phyloP scores from a whole-genome alignment of 2,888 invertebrate genomes.

The Aphelenchoides bicaudatus region DNA sequence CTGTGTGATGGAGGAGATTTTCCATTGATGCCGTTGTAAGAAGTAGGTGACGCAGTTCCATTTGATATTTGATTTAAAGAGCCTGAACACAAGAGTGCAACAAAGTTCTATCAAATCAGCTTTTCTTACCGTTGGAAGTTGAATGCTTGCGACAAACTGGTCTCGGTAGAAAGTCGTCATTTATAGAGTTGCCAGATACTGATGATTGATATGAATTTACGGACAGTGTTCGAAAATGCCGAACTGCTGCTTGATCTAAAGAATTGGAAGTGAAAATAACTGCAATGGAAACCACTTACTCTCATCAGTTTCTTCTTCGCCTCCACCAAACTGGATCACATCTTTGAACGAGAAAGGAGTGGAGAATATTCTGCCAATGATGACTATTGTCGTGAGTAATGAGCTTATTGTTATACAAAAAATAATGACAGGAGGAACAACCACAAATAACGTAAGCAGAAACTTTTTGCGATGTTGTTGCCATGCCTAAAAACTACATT shows the following conservation, averaged over 20 bases:
- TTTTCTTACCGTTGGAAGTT: conserved; percentile 20
- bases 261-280: background rate
- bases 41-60: conserved; percentile 18
- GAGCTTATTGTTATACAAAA: conserved; percentile 48
- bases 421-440: conserved; percentile 53
- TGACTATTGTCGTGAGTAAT: conserved; percentile 50
- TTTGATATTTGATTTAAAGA: conserved; percentile 24
- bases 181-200: conserved; percentile 23
- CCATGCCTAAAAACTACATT: too few relatives aligned
- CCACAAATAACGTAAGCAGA: conserved; percentile 50
- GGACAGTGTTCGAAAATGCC: conserved; percentile 24
- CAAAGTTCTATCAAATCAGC: conserved; percentile 1
- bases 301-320: background rate
- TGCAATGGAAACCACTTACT: background rate
- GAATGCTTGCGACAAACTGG: conserved; percentile 52
- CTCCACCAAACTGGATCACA: conserved; percentile 22
- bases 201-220: conserved; percentile 30
- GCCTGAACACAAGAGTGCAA: background rate
- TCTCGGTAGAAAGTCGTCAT: conserved; percentile 46
- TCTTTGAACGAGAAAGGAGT: conserved; percentile 32
- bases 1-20: conserved; percentile 17
- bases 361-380: conserved; percentile 42
- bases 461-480: conserved; percentile 58
- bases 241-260: conserved; percentile 12
- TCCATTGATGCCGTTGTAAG: background rate